Evolutionary conservation across 2,113 vertebrate species (phyloP).

Genomic region (Megalops atlanticus): DNA sequence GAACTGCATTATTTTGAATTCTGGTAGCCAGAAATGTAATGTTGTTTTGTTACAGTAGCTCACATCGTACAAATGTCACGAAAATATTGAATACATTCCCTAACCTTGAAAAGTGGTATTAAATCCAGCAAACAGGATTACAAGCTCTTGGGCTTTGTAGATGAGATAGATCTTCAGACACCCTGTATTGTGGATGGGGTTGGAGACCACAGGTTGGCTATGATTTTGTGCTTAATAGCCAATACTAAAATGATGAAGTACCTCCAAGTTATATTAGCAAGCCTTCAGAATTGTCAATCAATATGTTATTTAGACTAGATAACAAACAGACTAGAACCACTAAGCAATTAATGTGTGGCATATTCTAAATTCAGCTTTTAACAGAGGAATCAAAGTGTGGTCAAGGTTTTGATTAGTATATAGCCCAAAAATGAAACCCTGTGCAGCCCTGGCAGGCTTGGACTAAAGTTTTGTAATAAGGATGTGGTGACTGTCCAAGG

Average conservation of each 20-base stretch:
- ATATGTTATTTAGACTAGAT: neutral
- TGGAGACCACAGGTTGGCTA: too few relatives aligned
- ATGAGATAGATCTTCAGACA: neutral
- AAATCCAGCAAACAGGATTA: constrained; percentile 23
- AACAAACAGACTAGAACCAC: too few relatives aligned
- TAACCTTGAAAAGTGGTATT: constrained; percentile 1
- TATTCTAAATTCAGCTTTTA: too few relatives aligned
- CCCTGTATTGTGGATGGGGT: neutral
- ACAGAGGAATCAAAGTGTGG: too few relatives aligned
- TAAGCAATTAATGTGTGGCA: too few relatives aligned
- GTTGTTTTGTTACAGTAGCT: too few relatives aligned
- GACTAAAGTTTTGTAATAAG: neutral
- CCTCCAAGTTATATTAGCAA: neutral
- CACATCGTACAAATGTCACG: too few relatives aligned
- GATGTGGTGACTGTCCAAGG: constrained; percentile 42
- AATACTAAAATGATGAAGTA: constrained; percentile 3
- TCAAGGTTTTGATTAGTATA: neutral
- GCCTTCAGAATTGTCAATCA: neutral
- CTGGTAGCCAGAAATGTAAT: too few relatives aligned
- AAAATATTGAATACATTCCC: constrained; percentile 5
- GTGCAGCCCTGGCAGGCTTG: neutral
- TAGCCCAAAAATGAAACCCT: neutral
- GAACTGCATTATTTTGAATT: too few relatives aligned
- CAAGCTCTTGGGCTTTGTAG: constrained; percentile 10
- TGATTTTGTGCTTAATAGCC: too few relatives aligned